These are phyloP conservation scores for Isotomurus palustris DNA, from an alignment of 2,888 invertebrate genomes.

Conservation along the genomic window DNA sequence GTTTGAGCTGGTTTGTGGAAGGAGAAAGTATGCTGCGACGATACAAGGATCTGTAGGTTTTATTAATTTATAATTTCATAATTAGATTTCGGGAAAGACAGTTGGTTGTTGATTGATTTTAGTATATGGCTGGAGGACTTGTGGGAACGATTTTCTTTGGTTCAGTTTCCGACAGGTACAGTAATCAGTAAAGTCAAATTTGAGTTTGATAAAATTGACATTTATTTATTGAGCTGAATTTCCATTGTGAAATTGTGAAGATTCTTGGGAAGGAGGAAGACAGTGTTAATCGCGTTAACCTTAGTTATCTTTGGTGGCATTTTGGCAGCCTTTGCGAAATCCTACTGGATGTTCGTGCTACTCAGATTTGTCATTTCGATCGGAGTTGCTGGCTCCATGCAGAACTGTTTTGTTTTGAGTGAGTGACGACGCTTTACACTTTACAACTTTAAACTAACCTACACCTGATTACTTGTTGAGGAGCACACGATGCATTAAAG, in stretches of 20 bases:
- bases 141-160: constrained; percentile 40
- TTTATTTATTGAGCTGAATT: background rate
- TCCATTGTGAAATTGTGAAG: constrained; percentile 12
- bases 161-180: constrained; percentile 40
- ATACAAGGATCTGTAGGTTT: constrained; percentile 29
- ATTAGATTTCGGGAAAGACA: background rate
- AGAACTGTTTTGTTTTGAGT: constrained; percentile 43
- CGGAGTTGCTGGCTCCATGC: constrained; percentile 41
- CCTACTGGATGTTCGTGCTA: constrained; percentile 37
- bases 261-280: constrained; percentile 37
- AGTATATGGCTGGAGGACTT: constrained; percentile 38
- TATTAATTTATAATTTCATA: background rate
- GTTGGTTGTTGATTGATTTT: background rate
- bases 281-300: constrained; percentile 28
- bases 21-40: constrained; percentile 37
- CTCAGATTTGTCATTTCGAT: constrained; percentile 40
- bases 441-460: background rate
- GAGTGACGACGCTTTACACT: constrained; percentile 8
- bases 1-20: constrained; percentile 44
- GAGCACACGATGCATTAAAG: too few relatives aligned
- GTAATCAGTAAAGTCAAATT: background rate
- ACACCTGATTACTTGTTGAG: too few relatives aligned
- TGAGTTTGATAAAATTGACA: background rate
- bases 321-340: constrained; percentile 35
- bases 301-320: constrained; percentile 33